Percentiles rank a stretch among this genome's conserved stretches.
phyloP scores from a whole-genome alignment of 2,888 invertebrate genomes.

The Habroteleia sp. region DNA sequence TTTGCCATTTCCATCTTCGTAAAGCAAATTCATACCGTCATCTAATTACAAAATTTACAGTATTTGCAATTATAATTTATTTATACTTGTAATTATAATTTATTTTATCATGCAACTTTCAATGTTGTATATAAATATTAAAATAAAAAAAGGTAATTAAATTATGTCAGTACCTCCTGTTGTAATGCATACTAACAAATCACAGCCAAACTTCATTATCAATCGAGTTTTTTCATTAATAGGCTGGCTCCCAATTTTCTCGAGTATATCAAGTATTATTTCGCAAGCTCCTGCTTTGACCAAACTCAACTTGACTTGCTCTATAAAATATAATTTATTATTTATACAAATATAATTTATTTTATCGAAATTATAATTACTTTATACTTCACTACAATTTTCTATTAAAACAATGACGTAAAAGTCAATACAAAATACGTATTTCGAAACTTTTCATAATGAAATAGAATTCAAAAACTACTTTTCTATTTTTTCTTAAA shows the following conservation, averaged over 20 bases:
- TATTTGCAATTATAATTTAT: too few species aligned
- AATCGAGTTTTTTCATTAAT: conserved; percentile 86
- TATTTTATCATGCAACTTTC: too few species aligned
- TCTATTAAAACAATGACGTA: too few species aligned
- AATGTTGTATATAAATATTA: too few species aligned
- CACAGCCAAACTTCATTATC: conserved; percentile 91
- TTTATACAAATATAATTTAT: too few species aligned
- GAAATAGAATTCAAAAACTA: too few species aligned
- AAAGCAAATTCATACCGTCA: conserved; percentile 93
- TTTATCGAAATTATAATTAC: too few species aligned
- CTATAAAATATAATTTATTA: conserved; percentile 82
- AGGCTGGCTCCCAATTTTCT: conserved; percentile 84
- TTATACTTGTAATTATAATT: too few species aligned
- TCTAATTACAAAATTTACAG: conserved; percentile 84
- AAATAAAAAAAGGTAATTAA: not conserved
- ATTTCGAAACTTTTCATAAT: too few species aligned
- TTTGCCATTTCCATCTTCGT: conserved; percentile 87
- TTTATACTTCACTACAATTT: too few species aligned
- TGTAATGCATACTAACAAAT: conserved; percentile 90
- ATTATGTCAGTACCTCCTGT: conserved; percentile 88
- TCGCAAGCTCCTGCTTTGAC: conserved; percentile 90
- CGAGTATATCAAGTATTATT: conserved; percentile 87
- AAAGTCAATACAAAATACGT: too few species aligned
- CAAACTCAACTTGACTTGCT: conserved; percentile 88
- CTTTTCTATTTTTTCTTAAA: too few species aligned